phyloP scores from a whole-genome alignment of 2,113 vertebrate species.

The Sialia sialis region DNA sequence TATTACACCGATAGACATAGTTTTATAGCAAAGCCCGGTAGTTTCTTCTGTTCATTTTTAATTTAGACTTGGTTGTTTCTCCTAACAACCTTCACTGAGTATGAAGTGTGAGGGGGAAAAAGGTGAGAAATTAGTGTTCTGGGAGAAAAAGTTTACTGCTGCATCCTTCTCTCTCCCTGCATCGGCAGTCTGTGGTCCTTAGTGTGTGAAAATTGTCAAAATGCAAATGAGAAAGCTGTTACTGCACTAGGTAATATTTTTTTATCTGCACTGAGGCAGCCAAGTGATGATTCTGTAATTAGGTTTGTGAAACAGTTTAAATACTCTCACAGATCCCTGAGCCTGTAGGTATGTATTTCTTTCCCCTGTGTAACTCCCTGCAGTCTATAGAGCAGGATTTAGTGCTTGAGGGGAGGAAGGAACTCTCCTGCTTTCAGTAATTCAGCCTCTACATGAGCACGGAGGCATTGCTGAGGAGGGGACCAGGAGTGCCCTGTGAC shows the following conservation, averaged over 20 bases:
- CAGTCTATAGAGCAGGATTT: background rate
- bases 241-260: background rate
- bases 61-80: background rate
- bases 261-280: background rate
- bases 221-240: background rate
- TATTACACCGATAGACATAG: background rate
- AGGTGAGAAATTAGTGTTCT: background rate
- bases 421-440: background rate
- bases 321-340: background rate
- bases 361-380: background rate
- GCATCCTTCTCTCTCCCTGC: background rate
- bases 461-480: background rate
- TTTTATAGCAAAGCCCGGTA: background rate
- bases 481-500: background rate
- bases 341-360: background rate
- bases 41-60: background rate
- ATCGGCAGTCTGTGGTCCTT: background rate
- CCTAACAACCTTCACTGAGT: background rate
- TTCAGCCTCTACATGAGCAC: background rate
- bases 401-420: background rate
- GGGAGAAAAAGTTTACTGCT: background rate
- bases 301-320: background rate
- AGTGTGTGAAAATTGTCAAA: background rate
- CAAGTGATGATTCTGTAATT: background rate
- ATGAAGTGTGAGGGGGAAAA: background rate